These are phyloP conservation scores for Balanococcus diminutus DNA, from an alignment of 2,888 invertebrate species.

Conservation along the genomic window DNA sequence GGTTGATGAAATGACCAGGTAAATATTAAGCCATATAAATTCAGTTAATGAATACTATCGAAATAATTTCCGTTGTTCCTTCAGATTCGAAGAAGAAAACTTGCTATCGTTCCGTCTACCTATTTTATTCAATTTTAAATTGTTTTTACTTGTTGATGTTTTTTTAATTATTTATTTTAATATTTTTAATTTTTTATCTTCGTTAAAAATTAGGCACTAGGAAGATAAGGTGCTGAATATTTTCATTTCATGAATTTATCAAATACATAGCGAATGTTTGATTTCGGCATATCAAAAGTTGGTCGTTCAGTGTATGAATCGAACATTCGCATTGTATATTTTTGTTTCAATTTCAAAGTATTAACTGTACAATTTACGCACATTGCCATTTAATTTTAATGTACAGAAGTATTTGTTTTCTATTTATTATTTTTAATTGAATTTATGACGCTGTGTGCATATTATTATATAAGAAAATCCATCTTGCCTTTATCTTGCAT, in stretches of 20 bases:
- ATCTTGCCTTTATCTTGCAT: neutral
- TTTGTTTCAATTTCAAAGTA: neutral
- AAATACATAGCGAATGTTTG: neutral
- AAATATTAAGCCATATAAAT: too few species aligned
- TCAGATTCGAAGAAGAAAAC: too few species aligned
- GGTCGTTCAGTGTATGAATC: neutral
- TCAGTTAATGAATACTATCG: too few species aligned
- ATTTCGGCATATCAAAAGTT: neutral
- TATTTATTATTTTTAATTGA: neutral
- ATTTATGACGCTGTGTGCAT: neutral
- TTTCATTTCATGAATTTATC: neutral
- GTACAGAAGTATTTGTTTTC: neutral
- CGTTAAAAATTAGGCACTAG: too few species aligned
- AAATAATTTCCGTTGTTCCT: too few species aligned
- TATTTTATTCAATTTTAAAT: neutral
- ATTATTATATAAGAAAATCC: neutral
- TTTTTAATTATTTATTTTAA: neutral
- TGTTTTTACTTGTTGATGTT: neutral
- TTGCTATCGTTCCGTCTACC: neutral
- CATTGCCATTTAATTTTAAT: neutral
- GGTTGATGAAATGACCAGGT: too few species aligned
- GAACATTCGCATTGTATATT: neutral
- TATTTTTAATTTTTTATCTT: constrained; percentile 3
- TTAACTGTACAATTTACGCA: neutral
- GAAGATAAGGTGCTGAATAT: neutral